phyloP scores from a whole-genome alignment of 2,113 vertebrate species.

The Hippocampus abdominalis region DNA sequence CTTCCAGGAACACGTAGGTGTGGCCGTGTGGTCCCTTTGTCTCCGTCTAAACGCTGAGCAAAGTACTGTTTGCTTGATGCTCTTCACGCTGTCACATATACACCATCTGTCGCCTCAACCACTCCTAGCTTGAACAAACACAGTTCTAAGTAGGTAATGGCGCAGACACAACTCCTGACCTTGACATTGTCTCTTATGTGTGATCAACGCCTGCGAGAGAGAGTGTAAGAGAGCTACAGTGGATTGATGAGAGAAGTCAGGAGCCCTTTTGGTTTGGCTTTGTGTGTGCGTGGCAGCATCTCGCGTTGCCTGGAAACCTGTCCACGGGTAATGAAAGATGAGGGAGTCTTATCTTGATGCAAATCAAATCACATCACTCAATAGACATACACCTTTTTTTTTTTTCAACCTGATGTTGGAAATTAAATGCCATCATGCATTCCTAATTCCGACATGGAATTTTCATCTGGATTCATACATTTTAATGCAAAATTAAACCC shows the following conservation, averaged over 20 bases:
- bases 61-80: slow-evolving; percentile 51
- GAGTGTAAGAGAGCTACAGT: slow-evolving; percentile 16
- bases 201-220: slow-evolving; percentile 50
- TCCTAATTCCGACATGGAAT: slow-evolving; percentile 16
- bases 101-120: slow-evolving; percentile 70
- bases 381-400: slow-evolving; percentile 16
- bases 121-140: slow-evolving; percentile 69
- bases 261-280: slow-evolving; percentile 57
- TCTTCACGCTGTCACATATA: slow-evolving; percentile 62
- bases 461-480: slow-evolving; percentile 18
- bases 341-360: slow-evolving; percentile 49
- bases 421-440: slow-evolving; percentile 34
- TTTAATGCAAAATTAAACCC: slow-evolving; percentile 18
- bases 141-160: slow-evolving; percentile 70
- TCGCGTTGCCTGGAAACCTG: slow-evolving; percentile 70
- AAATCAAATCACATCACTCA: slow-evolving; percentile 48
- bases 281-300: slow-evolving; percentile 48
- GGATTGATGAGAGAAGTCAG: slow-evolving; percentile 65
- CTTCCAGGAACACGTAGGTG: slow-evolving; percentile 33
- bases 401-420: slow-evolving; percentile 25
- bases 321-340: slow-evolving; percentile 42
- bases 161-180: slow-evolving; percentile 71
- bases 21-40: slow-evolving; percentile 47
- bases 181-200: slow-evolving; percentile 69
- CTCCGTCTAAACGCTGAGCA: slow-evolving; percentile 48